phyloP scores from a whole-genome alignment of 1,140 invertebrate species.

The Caenorhabditis elegans region WBcel235 BX284605.5:7125501-7126000 shows the following conservation, averaged over 20 bases:
- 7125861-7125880: neutral
- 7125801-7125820: too few species aligned
- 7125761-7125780: too few species aligned
- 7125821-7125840: too few species aligned
- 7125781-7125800: too few species aligned
- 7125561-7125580: neutral
- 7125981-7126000: neutral
- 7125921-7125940: neutral
- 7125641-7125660: too few species aligned
- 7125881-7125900: conserved; percentile 1
- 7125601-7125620: neutral
- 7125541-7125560: neutral
- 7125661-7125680: too few species aligned
- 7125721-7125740: too few species aligned
- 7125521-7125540: neutral
- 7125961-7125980: neutral
- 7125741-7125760: too few species aligned
- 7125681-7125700: too few species aligned
- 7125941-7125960: neutral
- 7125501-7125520: neutral
- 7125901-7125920: neutral
- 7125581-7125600: neutral
- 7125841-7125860: neutral
- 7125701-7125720: too few species aligned
- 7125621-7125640: neutral